These are phyloP conservation scores for Cryptus armator DNA, from an alignment of 2,888 invertebrate species.

Conservation along the genomic window DNA sequence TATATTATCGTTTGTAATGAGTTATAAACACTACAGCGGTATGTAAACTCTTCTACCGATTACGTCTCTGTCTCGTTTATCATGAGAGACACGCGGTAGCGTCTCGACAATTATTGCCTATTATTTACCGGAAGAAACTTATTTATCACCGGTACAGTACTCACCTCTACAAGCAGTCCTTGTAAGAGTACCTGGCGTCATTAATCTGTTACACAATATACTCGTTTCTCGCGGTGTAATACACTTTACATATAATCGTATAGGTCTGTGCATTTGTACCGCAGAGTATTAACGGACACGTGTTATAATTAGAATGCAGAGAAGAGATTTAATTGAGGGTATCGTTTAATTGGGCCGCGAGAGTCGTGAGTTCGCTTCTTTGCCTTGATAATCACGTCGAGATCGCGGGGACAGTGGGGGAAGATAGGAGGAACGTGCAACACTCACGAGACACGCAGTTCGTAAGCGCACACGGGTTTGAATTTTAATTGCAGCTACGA, in stretches of 20 bases:
- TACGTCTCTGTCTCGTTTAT: not conserved
- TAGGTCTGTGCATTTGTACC: not conserved
- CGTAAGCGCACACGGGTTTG: conserved; percentile 6
- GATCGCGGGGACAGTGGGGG: conserved; percentile 2
- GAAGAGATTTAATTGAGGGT: conserved; percentile 25
- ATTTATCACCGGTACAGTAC: conserved; percentile 34
- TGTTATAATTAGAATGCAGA: conserved; percentile 30
- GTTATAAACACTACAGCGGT: no score
- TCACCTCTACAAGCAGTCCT: not conserved
- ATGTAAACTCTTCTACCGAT: not conserved
- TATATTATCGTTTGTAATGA: not conserved
- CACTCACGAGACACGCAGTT: conserved; percentile 8
- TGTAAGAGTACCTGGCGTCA: not conserved
- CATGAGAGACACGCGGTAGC: not conserved
- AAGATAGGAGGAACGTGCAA: conserved; percentile 5
- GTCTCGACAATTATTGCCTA: not conserved
- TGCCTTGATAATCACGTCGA: conserved; percentile 33
- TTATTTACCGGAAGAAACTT: conserved; percentile 49
- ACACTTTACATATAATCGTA: not conserved
- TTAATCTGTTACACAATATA: conserved; percentile 33
- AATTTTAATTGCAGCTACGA: not conserved
- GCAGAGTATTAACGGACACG: not conserved
- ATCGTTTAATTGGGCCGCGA: conserved; percentile 29
- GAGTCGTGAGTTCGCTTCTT: conserved; percentile 18
- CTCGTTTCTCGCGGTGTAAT: not conserved